A percentile compares a stretch with the other conserved stretches of the same genome.
These are phyloP conservation scores for Labeo catla DNA, from an alignment of 2,113 vertebrate genomes.

Conservation along the genomic window DNA sequence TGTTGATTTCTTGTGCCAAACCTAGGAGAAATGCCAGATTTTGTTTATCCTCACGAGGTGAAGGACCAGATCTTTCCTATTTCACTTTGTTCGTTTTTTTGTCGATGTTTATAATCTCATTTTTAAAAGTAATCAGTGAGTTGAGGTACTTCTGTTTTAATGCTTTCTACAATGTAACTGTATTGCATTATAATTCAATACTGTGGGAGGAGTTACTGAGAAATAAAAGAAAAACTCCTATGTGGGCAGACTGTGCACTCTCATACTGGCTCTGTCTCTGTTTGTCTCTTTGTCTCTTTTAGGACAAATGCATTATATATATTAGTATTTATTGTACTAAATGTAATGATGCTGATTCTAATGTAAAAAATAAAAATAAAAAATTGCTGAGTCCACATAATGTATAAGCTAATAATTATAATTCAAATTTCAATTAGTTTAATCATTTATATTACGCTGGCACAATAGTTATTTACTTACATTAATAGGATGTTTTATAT, in stretches of 20 bases:
- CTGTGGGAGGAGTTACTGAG: slow-evolving; percentile 97
- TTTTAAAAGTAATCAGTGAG: slow-evolving; percentile 94
- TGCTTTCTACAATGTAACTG: slow-evolving; percentile 99
- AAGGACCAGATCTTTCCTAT: slow-evolving; percentile 82
- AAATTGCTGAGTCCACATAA: too few relatives aligned
- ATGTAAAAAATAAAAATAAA: background rate
- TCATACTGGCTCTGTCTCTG: slow-evolving; percentile 30
- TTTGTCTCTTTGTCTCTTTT: slow-evolving; percentile 15
- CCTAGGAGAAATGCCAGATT: slow-evolving; percentile 90
- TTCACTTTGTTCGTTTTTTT: slow-evolving; percentile 53
- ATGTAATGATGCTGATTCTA: background rate
- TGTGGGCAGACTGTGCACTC: slow-evolving; percentile 72
- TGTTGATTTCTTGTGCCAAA: slow-evolving; percentile 98
- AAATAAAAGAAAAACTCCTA: slow-evolving; percentile 93
- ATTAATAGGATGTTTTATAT: too few relatives aligned
- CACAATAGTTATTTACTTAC: too few relatives aligned
- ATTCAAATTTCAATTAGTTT: too few relatives aligned
- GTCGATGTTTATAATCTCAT: slow-evolving; percentile 95
- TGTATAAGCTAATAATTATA: too few relatives aligned
- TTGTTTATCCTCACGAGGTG: slow-evolving; percentile 88
- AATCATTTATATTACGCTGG: too few relatives aligned
- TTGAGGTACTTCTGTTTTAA: slow-evolving; percentile 99
- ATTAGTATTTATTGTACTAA: background rate
- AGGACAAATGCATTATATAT: too few relatives aligned
- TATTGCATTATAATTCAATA: slow-evolving; percentile 99